Evolutionary conservation across 2,797 vertebrate species (phyloP).

Genomic region (Darevskia mixta): DNA sequence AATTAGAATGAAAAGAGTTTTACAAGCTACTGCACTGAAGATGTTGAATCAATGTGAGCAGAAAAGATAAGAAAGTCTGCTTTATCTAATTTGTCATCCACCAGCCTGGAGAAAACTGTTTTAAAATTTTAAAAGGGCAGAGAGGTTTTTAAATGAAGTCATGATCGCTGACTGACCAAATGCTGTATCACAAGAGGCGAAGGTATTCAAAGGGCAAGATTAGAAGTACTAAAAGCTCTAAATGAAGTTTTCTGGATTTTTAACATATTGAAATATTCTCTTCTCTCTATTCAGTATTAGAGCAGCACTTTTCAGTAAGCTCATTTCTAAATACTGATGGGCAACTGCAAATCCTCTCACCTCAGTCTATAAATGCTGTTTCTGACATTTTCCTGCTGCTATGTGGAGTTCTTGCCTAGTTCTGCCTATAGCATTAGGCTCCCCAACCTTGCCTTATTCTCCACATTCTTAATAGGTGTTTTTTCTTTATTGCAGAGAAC

Average conservation of each 20-base stretch:
- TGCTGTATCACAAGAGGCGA: not conserved
- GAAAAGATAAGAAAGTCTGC: not conserved
- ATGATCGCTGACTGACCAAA: not conserved
- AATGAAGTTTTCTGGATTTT: not conserved
- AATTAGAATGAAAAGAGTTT: slow-evolving; percentile 11
- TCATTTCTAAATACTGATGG: not conserved
- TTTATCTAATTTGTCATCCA: slow-evolving; percentile 20
- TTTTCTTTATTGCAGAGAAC: too few species aligned
- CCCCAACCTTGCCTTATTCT: not conserved
- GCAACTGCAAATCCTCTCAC: not conserved
- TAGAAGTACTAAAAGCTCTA: not conserved
- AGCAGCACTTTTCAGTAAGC: not conserved
- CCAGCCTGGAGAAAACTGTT: not conserved
- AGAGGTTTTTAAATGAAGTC: not conserved
- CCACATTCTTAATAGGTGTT: too few species aligned
- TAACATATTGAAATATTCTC: not conserved
- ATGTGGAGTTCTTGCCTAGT: not conserved
- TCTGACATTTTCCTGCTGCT: not conserved
- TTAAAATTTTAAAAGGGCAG: not conserved
- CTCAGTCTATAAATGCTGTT: not conserved
- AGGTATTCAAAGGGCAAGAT: not conserved
- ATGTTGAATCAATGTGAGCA: not conserved
- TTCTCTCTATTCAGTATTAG: not conserved
- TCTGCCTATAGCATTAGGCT: not conserved
- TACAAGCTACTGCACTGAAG: not conserved